Evolutionary conservation across 1,140 invertebrate species (phyloP), one percentile per base, ranked within the genome.

Genomic region (Drosophila pectinifera): DNA sequence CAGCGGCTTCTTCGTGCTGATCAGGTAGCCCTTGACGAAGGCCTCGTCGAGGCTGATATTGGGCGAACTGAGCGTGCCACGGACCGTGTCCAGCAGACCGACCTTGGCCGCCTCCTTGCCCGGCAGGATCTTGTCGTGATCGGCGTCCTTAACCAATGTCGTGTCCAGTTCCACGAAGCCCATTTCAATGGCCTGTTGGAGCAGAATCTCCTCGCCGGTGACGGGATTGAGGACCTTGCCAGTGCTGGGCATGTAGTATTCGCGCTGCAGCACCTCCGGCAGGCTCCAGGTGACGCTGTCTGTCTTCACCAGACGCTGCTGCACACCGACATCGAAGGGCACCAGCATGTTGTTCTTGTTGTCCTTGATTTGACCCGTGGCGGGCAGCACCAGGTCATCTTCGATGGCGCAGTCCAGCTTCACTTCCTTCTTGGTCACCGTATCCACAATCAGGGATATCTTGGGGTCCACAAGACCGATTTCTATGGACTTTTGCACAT

Each of bases 401-500:
- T 94, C 93, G 55, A 96, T 90, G 43, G 96, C 96, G 80, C 95
- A 95, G 42, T 95, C 94, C 18, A 96, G 91, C n/a, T 95, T 94
- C 3, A 96, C 91, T 80, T 95, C 95, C 58, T 94, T 94, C 54
- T 96, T 94, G 48, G 94, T 94, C 81, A 94, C 94, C 0, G 95
- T 95, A 86, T 98, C 96, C 91, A 95, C 95, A 77, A 96, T 95
- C 91, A 96, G 94, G n/a, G 96, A 96, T 72, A 97, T 96, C 68
- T 95, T 96, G 3, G 96, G 94, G 93, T 98, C 96, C 28, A 98
- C 94, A 53, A 98, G 95, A 68, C 95, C 95, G 86, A 96, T 94
- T 81, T 95, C 94, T 41, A 98, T 94, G 13, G 96, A 96, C 86
- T 97, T 96, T 73, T 95, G 93, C 16, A 98, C 92, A 72, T 95